Base-by-base conservation (phyloP, 2,797 vertebrate genomes). In the Onychomys torridus region DNA sequence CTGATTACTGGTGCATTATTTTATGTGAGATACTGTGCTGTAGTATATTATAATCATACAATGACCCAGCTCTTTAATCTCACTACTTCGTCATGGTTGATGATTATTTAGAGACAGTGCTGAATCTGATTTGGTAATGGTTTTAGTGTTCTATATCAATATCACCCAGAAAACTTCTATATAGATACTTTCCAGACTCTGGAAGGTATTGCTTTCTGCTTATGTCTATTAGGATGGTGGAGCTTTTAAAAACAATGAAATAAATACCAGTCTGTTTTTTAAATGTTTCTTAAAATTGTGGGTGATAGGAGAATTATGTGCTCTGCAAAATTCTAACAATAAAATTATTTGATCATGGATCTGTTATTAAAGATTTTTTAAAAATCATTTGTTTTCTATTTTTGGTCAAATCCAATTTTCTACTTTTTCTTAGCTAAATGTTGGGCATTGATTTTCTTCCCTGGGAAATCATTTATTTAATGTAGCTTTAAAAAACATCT, bases 321-420 rank as follows among this genome's bases (percentile, higher is more conserved):
- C 25, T 93, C 55, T 92, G 76, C 81, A 27, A 95, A 96, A 95
- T 75, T 92, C 81, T 89, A 85, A 77, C 4, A 27, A 52, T 57
- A 75, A 94, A 93, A 84, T 92, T 40, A 88, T 94, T 94, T 94
- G 59, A 93, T 84, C 40, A 32, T 84, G 27, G 13, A 43, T 90
- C 59, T 81, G 40, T 88, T 95, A 91, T 67, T 75, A 25, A 94
- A 82, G 32, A 49, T 55, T 55, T 85, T 84, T 92, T 46, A 6
- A 85, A 65, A 81, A 69, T 89, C 3, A 77, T 85, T 93, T 92
- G n/a, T 85, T 91, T 95, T 92, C 67, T 77, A 57, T 63, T 89
- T 69, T 73, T 93, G 43, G 21, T 82, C 52, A 95, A 81, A 96
- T 89, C 46, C 91, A 92, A 89, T 95, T 85, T 96, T 96, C 82